Conservation (phyloP, 2,888 invertebrate species). For the Pollenia labialis region DNA sequence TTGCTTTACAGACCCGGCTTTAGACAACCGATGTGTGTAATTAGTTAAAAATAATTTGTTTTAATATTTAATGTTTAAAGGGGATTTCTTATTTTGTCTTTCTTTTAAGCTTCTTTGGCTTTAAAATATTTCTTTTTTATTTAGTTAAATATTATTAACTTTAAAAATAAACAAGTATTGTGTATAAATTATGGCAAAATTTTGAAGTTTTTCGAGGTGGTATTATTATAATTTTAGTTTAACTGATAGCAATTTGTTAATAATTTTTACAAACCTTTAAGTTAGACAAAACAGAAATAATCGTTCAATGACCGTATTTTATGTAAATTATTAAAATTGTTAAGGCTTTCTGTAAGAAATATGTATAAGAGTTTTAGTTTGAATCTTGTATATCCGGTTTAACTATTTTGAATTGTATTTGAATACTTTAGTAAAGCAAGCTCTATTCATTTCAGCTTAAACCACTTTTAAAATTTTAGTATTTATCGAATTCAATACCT, state of each 20-base stretch:
- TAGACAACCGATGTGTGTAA: constrained; percentile 65
- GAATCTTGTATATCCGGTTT: no score
- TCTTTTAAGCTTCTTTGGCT: constrained; percentile 31
- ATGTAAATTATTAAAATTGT: constrained; percentile 22
- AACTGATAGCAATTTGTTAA: constrained; percentile 50
- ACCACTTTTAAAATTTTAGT: no score
- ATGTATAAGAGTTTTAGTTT: no score
- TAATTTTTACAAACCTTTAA: constrained; percentile 26
- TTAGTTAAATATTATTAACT: constrained; percentile 56
- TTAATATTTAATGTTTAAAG: constrained; percentile 23
- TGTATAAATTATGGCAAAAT: constrained; percentile 29
- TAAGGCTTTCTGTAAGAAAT: no score
- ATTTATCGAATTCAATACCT: no score
- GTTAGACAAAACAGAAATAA: constrained; percentile 14
- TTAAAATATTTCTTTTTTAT: constrained; percentile 21
- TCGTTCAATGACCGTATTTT: constrained; percentile 63
- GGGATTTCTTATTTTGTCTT: constrained; percentile 2
- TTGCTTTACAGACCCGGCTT: neutral
- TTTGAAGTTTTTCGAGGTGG: neutral
- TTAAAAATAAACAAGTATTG: neutral
- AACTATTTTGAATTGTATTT: no score
- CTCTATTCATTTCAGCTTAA: no score
- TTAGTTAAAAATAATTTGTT: constrained; percentile 51
- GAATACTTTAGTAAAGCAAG: no score
- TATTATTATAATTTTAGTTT: constrained; percentile 37